Evolutionary conservation across 1,140 invertebrate species (phyloP), one percentile per base, ranked within the genome.

Genomic region (Drosophila chauvacae): DNA sequence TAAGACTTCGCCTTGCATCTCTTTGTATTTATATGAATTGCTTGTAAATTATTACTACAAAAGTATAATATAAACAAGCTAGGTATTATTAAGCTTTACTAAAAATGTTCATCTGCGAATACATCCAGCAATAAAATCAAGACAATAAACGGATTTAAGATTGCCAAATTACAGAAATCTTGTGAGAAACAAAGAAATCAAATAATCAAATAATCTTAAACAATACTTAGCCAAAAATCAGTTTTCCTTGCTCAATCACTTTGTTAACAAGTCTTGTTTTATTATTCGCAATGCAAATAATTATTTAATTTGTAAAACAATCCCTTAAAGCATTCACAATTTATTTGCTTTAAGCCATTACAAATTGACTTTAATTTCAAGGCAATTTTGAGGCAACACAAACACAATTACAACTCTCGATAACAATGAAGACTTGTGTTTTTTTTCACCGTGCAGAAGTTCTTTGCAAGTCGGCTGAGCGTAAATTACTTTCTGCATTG

Each of bases 401-500:
- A 16, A 10, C n/a, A 53, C 20, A 62, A 39, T 14, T 14, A 37
- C n/a, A 51, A 37, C 4, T 18, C 11, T 35, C 7, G 16, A 20
- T 18, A 53, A 37, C 33, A 37, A 44, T 33, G 14, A 47, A 18
- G 30, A 20, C 28, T 45, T 33, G 0, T 60, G 30, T 37, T 14
- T 4, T 41, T 50, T 58, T 20, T 51, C 7, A 7, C 62, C 13
- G 66, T 70, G 66, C 66, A 70, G 4, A 39, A 66, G 47, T 68
- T 68, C 33, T 66, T 70, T 78, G 60, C 37, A 71, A 64, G 81
- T 71, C 55, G 63, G 45, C 65, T 69, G 64, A 77, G 77, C 84
- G 83, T 80, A 87, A 87, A 88, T 87, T 87, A 83, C 84, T 88
- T 84, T 81, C 64, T 39, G 50, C 60, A 48, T 58, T 71, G 65